A percentile compares a stretch with the other conserved stretches of the same genome.
These are phyloP conservation scores for Peromyscus leucopus DNA, from an alignment of 2,113 vertebrate species.

Conservation along the genomic window DNA sequence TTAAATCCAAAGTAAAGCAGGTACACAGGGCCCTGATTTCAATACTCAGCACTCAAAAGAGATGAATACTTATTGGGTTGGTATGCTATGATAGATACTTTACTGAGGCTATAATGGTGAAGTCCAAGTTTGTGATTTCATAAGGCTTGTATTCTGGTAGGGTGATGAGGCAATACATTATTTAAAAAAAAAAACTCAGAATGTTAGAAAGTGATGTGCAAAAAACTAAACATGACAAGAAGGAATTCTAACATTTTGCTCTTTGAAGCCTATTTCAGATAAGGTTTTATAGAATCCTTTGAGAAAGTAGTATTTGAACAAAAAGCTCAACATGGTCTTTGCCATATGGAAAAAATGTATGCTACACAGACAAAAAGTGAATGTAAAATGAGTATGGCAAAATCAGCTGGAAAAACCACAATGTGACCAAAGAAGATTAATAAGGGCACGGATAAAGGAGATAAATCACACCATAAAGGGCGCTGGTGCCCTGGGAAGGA, in stretches of 20 bases:
- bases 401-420: background rate
- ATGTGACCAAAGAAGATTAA: background rate
- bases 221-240: background rate
- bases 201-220: background rate
- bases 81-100: background rate
- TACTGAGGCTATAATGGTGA: background rate
- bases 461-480: no score
- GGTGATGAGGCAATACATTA: background rate
- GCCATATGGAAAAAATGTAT: background rate
- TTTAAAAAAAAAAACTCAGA: no score
- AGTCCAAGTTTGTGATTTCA: background rate
- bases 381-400: no score
- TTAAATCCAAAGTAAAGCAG: background rate
- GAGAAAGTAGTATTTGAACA: slow-evolving; percentile 14
- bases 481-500: no score
- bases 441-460: background rate
- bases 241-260: slow-evolving; percentile 32
- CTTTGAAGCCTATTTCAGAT: slow-evolving; percentile 5
- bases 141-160: background rate
- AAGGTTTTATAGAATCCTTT: background rate
- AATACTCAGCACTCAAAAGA: background rate
- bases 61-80: background rate
- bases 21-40: background rate
- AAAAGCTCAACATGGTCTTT: slow-evolving; percentile 5
- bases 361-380: background rate